Evolutionary conservation across 2,888 invertebrate species (phyloP), one percentile per base, ranked within the genome.

Genomic region (Epistrophe grossulariae): DNA sequence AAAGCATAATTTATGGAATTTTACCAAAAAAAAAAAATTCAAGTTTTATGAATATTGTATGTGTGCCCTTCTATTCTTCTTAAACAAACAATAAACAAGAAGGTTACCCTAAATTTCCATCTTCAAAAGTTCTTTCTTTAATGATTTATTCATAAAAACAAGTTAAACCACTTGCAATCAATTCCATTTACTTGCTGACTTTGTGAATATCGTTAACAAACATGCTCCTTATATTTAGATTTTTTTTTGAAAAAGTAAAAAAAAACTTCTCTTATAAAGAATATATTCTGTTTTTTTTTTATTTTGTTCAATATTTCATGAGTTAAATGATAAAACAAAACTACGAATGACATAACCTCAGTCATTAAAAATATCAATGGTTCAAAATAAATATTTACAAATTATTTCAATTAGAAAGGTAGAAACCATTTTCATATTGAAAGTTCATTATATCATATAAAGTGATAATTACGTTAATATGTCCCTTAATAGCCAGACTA

Each of bases 21-120:
- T 43, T 62, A 62, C 40, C 55, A 55, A 28, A 43, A 28, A 62
- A 24, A 62, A 43, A 10, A 2, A 38, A 38, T 38, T 60, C 62
- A 43, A 2, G 31, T 64, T 45, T 64, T 28, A 6, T 64, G 28
- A 40, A 19, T 24, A 40, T 19, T 31, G 28, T 2, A 68, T 52
- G 9, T n/a, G 38, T 50, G 11, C 40, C 43, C 8, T 64, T 62
- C 15, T 13, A 2, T 24, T 15, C 13, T 24, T 40, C 13, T 43
- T 8, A 6, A 59, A 4, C 17, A 38, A 38, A 19, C 9, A 43
- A 24, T 9, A 15, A 15, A 40, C 38, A 17, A 43, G 19, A 62
- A 40, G 40, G 43, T 43, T 43, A 62, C 62, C 62, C 40, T 15
- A 40, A 43, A 40, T 43, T 24, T 5, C 17, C 15, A 28, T 59